A percentile compares a stretch with the other conserved stretches of the same genome.
Conservation (phyloP, 2,888 invertebrate species). For the Cosmopolites sordidus region DNA sequence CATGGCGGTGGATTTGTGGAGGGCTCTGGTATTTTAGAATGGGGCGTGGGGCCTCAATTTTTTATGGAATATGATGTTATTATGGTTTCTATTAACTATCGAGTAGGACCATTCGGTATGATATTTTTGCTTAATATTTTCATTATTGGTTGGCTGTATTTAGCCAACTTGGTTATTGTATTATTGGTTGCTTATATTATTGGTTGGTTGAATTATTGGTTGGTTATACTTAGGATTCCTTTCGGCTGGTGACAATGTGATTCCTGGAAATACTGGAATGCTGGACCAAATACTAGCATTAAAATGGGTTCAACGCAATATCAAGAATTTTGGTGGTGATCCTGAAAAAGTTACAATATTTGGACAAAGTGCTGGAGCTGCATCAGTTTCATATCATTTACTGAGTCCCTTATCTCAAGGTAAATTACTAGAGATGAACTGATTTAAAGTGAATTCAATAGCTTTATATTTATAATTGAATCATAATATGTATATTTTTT, state of each 20-base stretch:
- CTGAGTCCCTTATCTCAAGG: slow-evolving; percentile 27
- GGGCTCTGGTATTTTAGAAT: slow-evolving; percentile 36
- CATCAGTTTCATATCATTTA: slow-evolving; percentile 36
- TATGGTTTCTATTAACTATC: slow-evolving; percentile 64
- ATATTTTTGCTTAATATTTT: too few species aligned
- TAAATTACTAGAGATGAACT: too few species aligned
- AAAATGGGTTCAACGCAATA: slow-evolving; percentile 37
- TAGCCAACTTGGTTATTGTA: too few species aligned
- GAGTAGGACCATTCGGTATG: slow-evolving; percentile 65
- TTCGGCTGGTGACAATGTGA: slow-evolving; percentile 36
- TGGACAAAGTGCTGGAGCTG: slow-evolving; percentile 40
- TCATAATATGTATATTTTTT: too few species aligned
- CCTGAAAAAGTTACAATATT: slow-evolving; percentile 38
- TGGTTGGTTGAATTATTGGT: too few species aligned
- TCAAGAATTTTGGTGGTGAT: slow-evolving; percentile 39
- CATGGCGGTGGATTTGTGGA: slow-evolving; percentile 47
- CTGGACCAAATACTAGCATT: slow-evolving; percentile 39
- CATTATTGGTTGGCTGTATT: too few species aligned
- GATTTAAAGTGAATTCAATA: too few species aligned
- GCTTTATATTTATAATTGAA: too few species aligned
- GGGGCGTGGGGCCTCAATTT: slow-evolving; percentile 35
- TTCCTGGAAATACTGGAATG: slow-evolving; percentile 40
- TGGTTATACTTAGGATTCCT: slow-evolving; percentile 51
- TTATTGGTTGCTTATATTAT: too few species aligned
- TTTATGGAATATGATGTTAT: slow-evolving; percentile 63